Conservation (phyloP, 1,140 invertebrate species). For the Daktulosphaira vitifoliae region DNA sequence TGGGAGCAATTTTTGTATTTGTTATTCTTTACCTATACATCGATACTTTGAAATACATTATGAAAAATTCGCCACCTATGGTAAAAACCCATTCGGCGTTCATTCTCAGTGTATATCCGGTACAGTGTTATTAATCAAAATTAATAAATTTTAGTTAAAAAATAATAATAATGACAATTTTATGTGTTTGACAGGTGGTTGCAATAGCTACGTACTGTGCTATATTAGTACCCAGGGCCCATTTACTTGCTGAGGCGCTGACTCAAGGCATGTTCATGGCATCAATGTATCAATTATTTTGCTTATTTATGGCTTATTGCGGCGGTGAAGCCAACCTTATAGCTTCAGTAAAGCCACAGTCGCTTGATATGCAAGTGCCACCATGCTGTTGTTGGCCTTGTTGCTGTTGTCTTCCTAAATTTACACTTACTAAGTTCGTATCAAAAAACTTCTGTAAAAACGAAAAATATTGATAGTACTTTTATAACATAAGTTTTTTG, state of each 20-base stretch:
- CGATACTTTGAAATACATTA: conserved; percentile 48
- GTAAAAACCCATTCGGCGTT: conserved; percentile 49
- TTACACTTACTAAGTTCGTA: conserved; percentile 50
- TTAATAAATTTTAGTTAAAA: neutral
- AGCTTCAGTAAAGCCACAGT: conserved; percentile 45
- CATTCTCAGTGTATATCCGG: conserved; percentile 54
- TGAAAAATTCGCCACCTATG: conserved; percentile 46
- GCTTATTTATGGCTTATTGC: conserved; percentile 51
- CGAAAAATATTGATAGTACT: neutral
- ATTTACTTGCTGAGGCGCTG: conserved; percentile 53
- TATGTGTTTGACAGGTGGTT: conserved; percentile 46
- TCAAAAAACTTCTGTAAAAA: neutral
- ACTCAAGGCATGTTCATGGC: conserved; percentile 54
- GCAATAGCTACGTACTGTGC: conserved; percentile 49
- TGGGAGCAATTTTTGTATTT: conserved; percentile 46
- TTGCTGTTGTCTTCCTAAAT: conserved; percentile 48
- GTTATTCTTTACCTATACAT: conserved; percentile 47
- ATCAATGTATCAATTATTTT: conserved; percentile 54
- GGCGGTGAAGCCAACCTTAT: conserved; percentile 51
- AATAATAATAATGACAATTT: neutral
- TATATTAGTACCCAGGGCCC: conserved; percentile 51
- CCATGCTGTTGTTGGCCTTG: conserved; percentile 58
- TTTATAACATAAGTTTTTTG: neutral
- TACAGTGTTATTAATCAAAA: conserved; percentile 45
- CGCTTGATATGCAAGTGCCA: conserved; percentile 48